Conservation (phyloP, 2,888 invertebrate genomes). For the Bombylius major region DNA sequence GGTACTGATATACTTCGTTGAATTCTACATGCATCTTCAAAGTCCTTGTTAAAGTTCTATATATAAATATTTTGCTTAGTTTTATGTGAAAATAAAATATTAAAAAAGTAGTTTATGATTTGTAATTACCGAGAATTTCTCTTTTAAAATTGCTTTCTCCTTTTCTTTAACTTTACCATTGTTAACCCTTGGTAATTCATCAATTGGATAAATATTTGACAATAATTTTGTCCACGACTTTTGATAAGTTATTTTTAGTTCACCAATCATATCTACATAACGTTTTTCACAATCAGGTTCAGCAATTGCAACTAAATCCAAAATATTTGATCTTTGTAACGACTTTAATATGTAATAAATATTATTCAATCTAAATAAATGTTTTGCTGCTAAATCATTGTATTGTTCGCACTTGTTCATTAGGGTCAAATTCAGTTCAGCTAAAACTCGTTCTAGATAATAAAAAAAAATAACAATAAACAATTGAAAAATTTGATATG, state of each 20-base stretch:
- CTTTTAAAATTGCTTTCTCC: conserved; percentile 74
- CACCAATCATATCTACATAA: conserved; percentile 75
- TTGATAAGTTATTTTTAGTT: conserved; percentile 50
- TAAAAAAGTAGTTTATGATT: too few species aligned
- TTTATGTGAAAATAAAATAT: too few species aligned
- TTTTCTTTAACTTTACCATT: conserved; percentile 70
- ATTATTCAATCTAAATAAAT: conserved; percentile 88
- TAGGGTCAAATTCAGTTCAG: conserved; percentile 78
- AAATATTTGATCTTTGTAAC: conserved; percentile 67
- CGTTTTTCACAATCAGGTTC: conserved; percentile 78
- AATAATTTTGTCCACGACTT: conserved; percentile 74
- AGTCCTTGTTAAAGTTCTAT: conserved; percentile 89
- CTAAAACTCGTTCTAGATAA: conserved; percentile 67
- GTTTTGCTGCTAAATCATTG: conserved; percentile 69
- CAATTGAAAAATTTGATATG: neutral
- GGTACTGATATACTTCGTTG: conserved; percentile 90
- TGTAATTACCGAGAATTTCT: conserved; percentile 67
- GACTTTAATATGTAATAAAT: conserved; percentile 91
- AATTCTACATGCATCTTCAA: conserved; percentile 74
- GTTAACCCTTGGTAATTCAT: conserved; percentile 53
- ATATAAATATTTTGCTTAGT: conserved; percentile 13
- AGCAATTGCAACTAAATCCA: conserved; percentile 67
- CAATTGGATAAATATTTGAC: conserved; percentile 54
- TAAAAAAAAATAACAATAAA: neutral
- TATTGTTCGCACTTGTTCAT: conserved; percentile 88